These are phyloP conservation scores for Anagyrus pseudococci DNA, from an alignment of 2,888 invertebrate species.

Conservation along the genomic window DNA sequence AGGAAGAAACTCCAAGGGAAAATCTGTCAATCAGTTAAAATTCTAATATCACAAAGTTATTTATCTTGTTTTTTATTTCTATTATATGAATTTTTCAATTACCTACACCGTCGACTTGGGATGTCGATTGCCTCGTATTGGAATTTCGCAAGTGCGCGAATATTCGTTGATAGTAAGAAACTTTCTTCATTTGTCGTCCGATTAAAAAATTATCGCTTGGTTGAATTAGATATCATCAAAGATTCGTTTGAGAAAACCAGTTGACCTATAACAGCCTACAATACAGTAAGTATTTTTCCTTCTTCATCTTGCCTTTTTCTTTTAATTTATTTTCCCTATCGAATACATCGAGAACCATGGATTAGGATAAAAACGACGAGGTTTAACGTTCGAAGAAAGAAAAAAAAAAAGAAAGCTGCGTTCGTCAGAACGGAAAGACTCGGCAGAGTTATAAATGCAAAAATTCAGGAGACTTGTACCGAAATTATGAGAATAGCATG, in stretches of 20 bases:
- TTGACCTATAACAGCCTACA: slow-evolving; percentile 15
- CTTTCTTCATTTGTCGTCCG: slow-evolving; percentile 32
- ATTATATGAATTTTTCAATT: slow-evolving; percentile 19
- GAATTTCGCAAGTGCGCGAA: slow-evolving; percentile 18
- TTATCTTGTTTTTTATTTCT: slow-evolving; percentile 10
- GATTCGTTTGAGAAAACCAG: slow-evolving; percentile 19
- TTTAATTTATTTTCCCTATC: not conserved
- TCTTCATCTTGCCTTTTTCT: slow-evolving; percentile 3
- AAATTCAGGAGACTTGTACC: slow-evolving; percentile 26
- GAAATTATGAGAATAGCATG: slow-evolving; percentile 3
- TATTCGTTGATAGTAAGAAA: slow-evolving; percentile 35
- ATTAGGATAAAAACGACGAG: not conserved
- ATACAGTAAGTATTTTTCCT: slow-evolving; percentile 13
- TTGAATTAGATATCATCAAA: slow-evolving; percentile 28
- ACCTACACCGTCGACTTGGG: slow-evolving; percentile 15
- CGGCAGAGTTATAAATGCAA: slow-evolving; percentile 22
- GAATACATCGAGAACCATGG: slow-evolving; percentile 10
- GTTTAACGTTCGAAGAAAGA: slow-evolving; percentile 4
- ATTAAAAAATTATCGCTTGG: slow-evolving; percentile 38
- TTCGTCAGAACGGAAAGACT: slow-evolving; percentile 24
- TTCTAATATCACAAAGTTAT: slow-evolving; percentile 43
- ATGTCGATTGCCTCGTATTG: slow-evolving; percentile 23
- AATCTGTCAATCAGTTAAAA: slow-evolving; percentile 40
- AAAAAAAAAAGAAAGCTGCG: slow-evolving; percentile 16
- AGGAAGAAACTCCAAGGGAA: slow-evolving; percentile 33